Percentiles rank a stretch among this genome's conserved stretches.
These are phyloP conservation scores for Acanthopleura granulata DNA, from an alignment of 2,888 invertebrate genomes.

Conservation along the genomic window DNA sequence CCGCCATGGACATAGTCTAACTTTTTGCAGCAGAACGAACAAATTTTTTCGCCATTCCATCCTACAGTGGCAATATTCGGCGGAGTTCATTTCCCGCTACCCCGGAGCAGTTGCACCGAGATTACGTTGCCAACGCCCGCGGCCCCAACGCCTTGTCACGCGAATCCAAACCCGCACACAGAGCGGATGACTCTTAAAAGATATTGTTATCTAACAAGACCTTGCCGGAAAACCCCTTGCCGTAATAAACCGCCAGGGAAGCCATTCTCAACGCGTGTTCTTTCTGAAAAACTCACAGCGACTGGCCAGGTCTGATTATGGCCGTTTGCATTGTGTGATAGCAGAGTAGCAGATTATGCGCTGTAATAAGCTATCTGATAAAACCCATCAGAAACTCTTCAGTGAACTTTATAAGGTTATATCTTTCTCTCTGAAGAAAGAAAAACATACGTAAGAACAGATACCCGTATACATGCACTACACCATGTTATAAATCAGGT, in stretches of 20 bases:
- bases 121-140: not conserved
- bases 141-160: not conserved
- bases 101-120: conserved; percentile 4
- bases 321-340: too few species aligned
- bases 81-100: not conserved
- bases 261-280: not conserved
- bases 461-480: too few species aligned
- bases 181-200: not conserved
- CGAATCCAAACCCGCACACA: not conserved
- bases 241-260: not conserved
- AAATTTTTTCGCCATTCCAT: not conserved
- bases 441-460: too few species aligned
- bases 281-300: too few species aligned
- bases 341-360: too few species aligned
- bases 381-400: too few species aligned
- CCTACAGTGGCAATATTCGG: not conserved
- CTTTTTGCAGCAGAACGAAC: not conserved
- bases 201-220: conserved; percentile 10
- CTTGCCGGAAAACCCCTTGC: not conserved
- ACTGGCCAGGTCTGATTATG: too few species aligned
- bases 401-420: too few species aligned
- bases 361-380: too few species aligned
- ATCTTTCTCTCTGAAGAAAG: too few species aligned
- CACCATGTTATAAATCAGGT: too few species aligned
- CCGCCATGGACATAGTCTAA: not conserved